Conservation (phyloP, 2,797 vertebrate species). For the Poliocrania exsul region DNA sequence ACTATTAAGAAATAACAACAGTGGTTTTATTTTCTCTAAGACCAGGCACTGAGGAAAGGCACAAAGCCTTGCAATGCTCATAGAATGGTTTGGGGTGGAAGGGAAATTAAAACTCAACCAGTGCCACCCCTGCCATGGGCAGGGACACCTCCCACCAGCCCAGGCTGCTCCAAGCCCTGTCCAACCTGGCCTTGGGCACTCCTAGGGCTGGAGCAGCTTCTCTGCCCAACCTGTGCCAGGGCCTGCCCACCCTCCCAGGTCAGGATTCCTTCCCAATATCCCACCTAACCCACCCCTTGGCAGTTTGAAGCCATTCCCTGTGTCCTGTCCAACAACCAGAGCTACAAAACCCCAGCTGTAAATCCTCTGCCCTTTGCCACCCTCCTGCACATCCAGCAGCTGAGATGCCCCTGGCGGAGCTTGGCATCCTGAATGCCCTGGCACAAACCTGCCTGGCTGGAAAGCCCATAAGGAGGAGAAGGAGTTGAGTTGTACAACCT, state of each 20-base stretch:
- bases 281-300: neutral
- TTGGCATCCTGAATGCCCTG: neutral
- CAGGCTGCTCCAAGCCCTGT: neutral
- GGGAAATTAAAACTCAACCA: neutral
- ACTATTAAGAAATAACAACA: neutral
- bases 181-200: neutral
- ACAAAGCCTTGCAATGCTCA: accelerated
- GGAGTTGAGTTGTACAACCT: neutral
- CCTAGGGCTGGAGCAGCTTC: neutral
- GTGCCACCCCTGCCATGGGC: neutral
- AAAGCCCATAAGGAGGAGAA: neutral
- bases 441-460: neutral
- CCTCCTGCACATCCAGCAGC: neutral
- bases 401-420: neutral
- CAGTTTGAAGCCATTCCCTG: neutral
- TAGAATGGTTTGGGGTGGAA: neutral
- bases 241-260: neutral
- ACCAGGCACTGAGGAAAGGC: neutral
- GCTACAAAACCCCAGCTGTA: neutral
- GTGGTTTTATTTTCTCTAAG: neutral
- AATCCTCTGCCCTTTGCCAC: neutral
- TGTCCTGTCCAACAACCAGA: neutral
- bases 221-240: neutral
- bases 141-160: accelerated
- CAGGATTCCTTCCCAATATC: neutral